phyloP scores from a whole-genome alignment of 2,888 invertebrate species.

The Rotaria socialis region DNA sequence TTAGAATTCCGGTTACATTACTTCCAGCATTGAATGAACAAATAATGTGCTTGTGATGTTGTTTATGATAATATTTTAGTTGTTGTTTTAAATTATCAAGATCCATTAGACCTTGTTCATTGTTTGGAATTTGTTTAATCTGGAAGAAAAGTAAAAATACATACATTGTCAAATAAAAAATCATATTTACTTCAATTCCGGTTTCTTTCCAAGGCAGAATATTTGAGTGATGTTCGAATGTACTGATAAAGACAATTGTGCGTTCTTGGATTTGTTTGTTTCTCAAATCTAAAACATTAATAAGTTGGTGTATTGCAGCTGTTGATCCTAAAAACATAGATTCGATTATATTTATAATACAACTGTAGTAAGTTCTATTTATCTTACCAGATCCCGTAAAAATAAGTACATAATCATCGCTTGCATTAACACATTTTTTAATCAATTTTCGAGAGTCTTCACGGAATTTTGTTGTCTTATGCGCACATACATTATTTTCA shows the following conservation, averaged over 20 bases:
- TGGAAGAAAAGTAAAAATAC: too few species aligned
- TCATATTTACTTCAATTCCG: slow-evolving; percentile 49
- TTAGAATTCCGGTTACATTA: too few species aligned
- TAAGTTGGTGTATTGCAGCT: slow-evolving; percentile 37
- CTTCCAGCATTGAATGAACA: too few species aligned
- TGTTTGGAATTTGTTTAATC: too few species aligned
- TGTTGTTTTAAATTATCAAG: too few species aligned
- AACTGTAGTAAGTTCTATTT: not conserved
- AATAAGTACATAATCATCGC: slow-evolving; percentile 50
- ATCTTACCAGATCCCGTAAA: slow-evolving; percentile 51
- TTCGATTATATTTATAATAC: rapidly evolving
- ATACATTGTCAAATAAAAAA: too few species aligned
- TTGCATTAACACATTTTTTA: slow-evolving; percentile 49
- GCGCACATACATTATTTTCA: slow-evolving; percentile 49
- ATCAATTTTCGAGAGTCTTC: slow-evolving; percentile 49
- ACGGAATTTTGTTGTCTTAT: slow-evolving; percentile 49
- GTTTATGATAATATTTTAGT: too few species aligned
- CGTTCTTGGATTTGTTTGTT: not conserved
- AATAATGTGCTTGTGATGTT: too few species aligned
- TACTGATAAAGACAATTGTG: slow-evolving; percentile 49
- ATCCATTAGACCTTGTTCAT: too few species aligned
- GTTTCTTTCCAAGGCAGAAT: slow-evolving; percentile 52
- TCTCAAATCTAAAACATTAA: not conserved
- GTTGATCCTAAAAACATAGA: not conserved
- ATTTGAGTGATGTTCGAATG: slow-evolving; percentile 53